phyloP scores from a whole-genome alignment of 2,113 vertebrate species.

The Suricata suricatta region DNA sequence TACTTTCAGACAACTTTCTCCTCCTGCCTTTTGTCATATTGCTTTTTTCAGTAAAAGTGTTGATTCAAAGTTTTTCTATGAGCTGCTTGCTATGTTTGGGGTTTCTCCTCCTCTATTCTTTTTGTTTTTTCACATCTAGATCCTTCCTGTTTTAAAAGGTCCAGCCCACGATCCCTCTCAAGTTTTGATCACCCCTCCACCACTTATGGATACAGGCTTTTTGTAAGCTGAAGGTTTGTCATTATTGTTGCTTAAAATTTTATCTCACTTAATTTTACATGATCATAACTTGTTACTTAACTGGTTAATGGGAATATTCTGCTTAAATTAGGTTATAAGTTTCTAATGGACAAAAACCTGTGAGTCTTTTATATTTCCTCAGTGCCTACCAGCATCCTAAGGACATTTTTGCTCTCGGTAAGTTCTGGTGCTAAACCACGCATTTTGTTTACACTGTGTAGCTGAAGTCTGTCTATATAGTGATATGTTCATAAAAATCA shows the following conservation, averaged over 20 bases:
- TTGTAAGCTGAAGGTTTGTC: background rate
- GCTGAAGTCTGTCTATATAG: background rate
- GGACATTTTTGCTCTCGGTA: background rate
- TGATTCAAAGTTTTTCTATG: background rate
- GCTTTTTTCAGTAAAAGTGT: background rate
- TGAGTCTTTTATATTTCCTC: background rate
- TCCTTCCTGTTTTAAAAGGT: background rate
- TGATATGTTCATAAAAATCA: background rate
- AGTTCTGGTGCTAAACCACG: background rate
- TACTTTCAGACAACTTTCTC: background rate
- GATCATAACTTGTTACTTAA: background rate
- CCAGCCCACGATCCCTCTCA: background rate
- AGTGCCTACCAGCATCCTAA: background rate
- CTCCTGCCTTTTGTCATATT: background rate
- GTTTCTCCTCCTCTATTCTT: background rate
- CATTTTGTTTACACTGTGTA: background rate
- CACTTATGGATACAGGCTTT: background rate
- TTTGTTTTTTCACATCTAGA: background rate
- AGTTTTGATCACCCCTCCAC: background rate
- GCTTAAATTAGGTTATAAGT: background rate
- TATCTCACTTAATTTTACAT: background rate
- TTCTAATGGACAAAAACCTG: background rate
- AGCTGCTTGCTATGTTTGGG: background rate
- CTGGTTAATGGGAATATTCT: background rate
- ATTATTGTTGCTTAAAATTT: background rate